Evolutionary conservation across 2,113 vertebrate genomes (phyloP), one percentile per base, ranked within the genome.

Genomic region (Himantopus leucocephalus): DNA sequence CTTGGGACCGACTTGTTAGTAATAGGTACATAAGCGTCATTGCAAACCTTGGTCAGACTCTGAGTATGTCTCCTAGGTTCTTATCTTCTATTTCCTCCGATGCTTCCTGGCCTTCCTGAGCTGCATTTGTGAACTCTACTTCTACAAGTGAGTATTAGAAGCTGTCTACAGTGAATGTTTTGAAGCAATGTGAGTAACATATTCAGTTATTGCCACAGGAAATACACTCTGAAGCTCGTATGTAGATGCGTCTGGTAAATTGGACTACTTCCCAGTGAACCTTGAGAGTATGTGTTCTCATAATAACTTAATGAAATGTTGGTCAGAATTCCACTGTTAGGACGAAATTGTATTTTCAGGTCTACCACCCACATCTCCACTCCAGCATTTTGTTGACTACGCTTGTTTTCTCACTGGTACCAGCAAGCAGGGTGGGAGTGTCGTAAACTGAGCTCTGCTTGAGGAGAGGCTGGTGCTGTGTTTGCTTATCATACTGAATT

Each of bases 31-130:
- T 41, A 15, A 73, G 10, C 35, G 63, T 86, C 16, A 6, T 19
- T 59, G 29, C 43, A 70, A 43, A 68, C 62, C 56, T 56, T 12
- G 3, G 60, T 80, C 34, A 66, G 18, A 48, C 55, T 64, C 60
- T 63, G 11, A 6, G 19, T 82, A 0, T 98, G 83, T 97, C 50
- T 96, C 88, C 94, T 97, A 99, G 99, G 99, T 99, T 95, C 98
- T 99, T 92, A 99, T 99, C 86, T 99, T 99, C 98, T 99, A 99
- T 97, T 99, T 99, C 97, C 97, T 99, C 67, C 99, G 99, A 93
- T 99, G 99, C 90, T 98, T 99, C 85, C 97, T 99, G 96, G 99
- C 99, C 18, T 99, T 99, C 97, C 97, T 98, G 97, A 99, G 99
- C 98, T 99, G 99, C 84, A 30, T 99, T 89, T 99, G 99, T 97